These are phyloP conservation scores for Botia almorhae DNA, from an alignment of 2,797 vertebrate genomes.

Conservation along the genomic window DNA sequence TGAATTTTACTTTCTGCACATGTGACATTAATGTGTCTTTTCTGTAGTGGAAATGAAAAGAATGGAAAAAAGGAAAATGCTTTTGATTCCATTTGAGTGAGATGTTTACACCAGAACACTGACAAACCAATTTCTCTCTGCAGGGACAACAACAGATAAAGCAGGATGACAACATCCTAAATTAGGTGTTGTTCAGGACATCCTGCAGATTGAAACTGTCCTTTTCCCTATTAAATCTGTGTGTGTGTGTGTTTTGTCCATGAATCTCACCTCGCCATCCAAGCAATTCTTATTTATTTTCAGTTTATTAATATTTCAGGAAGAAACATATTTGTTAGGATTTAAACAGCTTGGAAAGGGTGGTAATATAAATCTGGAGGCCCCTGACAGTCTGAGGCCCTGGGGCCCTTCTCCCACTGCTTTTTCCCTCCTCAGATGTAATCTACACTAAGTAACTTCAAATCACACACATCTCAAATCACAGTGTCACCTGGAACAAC, in stretches of 20 bases:
- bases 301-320: slow-evolving; percentile 30
- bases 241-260: background rate
- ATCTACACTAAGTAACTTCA: background rate
- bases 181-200: slow-evolving; percentile 15
- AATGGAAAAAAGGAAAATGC: background rate
- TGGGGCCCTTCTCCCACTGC: background rate
- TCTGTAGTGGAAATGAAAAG: background rate
- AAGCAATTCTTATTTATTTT: background rate
- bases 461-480: background rate
- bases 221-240: background rate
- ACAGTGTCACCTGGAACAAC: background rate
- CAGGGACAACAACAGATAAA: slow-evolving; percentile 6
- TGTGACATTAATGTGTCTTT: background rate
- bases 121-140: background rate
- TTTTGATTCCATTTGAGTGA: background rate
- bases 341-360: background rate
- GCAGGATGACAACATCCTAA: background rate
- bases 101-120: background rate
- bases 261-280: background rate
- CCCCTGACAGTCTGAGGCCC: background rate
- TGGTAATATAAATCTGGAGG: background rate
- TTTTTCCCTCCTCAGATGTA: background rate
- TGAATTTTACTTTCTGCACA: too few species aligned
- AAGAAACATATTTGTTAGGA: slow-evolving; percentile 8
- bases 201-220: slow-evolving; percentile 22